These are phyloP conservation scores for Actinia tenebrosa DNA, from an alignment of 64 coral and sea anemone species.

Conservation along the genomic window DNA sequence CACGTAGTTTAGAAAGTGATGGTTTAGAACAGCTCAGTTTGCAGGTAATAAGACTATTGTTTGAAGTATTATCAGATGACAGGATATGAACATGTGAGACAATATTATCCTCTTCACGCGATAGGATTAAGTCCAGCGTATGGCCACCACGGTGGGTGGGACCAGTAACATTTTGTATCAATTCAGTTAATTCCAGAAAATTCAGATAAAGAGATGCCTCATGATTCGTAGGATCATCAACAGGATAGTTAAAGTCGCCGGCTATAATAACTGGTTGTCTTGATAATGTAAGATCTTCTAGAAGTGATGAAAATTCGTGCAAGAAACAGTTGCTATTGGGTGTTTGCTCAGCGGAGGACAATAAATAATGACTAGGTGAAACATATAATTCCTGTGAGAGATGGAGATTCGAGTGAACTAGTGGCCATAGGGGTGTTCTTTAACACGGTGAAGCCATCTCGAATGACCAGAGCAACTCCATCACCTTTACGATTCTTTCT, in stretches of 20 bases:
- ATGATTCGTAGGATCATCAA: background rate
- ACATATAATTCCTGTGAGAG: background rate
- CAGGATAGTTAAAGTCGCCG: conserved; percentile 5
- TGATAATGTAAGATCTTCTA: conserved; percentile 13
- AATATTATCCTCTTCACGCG: background rate
- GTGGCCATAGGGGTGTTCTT: background rate
- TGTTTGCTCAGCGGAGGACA: conserved; percentile 23
- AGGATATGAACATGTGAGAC: background rate
- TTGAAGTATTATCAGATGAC: conserved; percentile 1
- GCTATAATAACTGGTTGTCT: background rate
- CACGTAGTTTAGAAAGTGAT: background rate
- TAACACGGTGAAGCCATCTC: background rate
- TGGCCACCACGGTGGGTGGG: background rate
- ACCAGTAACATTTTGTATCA: background rate
- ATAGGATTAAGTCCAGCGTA: background rate
- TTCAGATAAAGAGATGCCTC: background rate
- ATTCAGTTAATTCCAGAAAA: background rate
- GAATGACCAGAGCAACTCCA: conserved; percentile 17
- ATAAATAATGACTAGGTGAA: conserved; percentile 11
- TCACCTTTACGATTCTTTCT: conserved; percentile 14
- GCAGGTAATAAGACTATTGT: background rate
- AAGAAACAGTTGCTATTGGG: background rate
- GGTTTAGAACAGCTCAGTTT: background rate
- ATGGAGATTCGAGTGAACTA: conserved; percentile 20
- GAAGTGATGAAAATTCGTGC: conserved; percentile 15